Percentiles rank a stretch among this genome's conserved stretches.
Conservation (phyloP, 2,113 vertebrate genomes). For the Procavia capensis region DNA sequence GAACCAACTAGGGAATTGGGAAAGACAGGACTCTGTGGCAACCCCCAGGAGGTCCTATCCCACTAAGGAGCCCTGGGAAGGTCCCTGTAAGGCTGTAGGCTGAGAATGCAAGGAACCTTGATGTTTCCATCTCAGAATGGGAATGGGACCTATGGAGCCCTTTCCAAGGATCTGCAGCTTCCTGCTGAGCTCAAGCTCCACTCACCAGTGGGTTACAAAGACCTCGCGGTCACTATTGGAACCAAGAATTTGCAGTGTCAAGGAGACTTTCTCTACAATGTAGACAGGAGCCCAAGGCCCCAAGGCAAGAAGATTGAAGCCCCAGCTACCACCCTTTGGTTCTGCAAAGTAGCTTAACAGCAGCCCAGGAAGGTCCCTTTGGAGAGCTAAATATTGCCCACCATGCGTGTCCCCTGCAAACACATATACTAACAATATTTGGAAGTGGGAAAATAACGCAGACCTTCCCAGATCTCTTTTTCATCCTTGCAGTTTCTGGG, state of each 20-base stretch:
- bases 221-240: background rate
- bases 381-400: background rate
- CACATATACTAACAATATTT: background rate
- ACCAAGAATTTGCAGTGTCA: background rate
- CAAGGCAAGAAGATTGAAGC: background rate
- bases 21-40: background rate
- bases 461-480: background rate
- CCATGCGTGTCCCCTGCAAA: background rate
- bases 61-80: conserved; percentile 14
- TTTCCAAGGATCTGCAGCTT: background rate
- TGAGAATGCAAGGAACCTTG: background rate
- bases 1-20: background rate
- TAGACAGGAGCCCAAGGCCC: background rate
- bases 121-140: background rate
- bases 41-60: background rate
- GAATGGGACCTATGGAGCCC: background rate
- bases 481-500: background rate
- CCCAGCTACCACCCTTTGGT: background rate
- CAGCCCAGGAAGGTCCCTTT: background rate
- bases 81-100: background rate
- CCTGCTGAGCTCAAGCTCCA: background rate
- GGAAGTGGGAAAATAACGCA: background rate
- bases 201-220: background rate
- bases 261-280: background rate
- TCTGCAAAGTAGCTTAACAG: background rate